A percentile compares a stretch with the other conserved stretches of the same genome.
These are phyloP conservation scores for Spisula subtruncata DNA, from an alignment of 2,888 invertebrate species.

Conservation along the genomic window DNA sequence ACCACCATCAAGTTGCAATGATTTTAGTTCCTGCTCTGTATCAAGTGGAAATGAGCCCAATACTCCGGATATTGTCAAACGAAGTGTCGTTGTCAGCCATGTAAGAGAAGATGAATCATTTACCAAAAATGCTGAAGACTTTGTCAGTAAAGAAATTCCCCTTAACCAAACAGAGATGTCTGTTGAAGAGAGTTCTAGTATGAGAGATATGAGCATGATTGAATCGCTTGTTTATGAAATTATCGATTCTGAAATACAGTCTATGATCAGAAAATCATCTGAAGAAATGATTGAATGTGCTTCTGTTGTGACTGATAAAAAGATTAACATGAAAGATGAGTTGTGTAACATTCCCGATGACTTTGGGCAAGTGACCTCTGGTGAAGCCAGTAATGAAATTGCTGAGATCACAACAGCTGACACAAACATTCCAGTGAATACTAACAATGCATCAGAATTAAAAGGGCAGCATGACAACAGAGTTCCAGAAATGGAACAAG, in stretches of 20 bases:
- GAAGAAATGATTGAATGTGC: neutral
- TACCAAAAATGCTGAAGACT: neutral
- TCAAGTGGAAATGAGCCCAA: slow-evolving; percentile 42
- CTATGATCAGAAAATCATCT: neutral
- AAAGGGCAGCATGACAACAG: neutral
- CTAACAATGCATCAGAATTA: neutral
- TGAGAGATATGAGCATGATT: neutral
- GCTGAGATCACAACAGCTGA: neutral
- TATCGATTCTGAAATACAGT: neutral
- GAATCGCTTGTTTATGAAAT: neutral
- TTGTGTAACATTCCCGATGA: neutral
- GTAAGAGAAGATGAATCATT: neutral
- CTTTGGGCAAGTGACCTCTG: neutral
- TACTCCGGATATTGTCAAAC: slow-evolving; percentile 14
- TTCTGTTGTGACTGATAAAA: neutral
- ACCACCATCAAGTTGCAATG: slow-evolving; percentile 37
- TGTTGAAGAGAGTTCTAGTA: neutral
- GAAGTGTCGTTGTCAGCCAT: neutral
- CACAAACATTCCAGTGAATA: neutral
- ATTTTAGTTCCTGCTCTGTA: slow-evolving; percentile 47
- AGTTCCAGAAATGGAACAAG: neutral
- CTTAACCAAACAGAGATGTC: neutral
- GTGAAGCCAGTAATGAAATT: neutral
- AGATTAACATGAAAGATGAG: neutral
- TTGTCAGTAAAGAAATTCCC: neutral